Percentiles rank a stretch among this genome's conserved stretches.
Evolutionary conservation across 64 coral and sea anemone genomes (phyloP).

Genomic region (Pocillopora damicornis): DNA sequence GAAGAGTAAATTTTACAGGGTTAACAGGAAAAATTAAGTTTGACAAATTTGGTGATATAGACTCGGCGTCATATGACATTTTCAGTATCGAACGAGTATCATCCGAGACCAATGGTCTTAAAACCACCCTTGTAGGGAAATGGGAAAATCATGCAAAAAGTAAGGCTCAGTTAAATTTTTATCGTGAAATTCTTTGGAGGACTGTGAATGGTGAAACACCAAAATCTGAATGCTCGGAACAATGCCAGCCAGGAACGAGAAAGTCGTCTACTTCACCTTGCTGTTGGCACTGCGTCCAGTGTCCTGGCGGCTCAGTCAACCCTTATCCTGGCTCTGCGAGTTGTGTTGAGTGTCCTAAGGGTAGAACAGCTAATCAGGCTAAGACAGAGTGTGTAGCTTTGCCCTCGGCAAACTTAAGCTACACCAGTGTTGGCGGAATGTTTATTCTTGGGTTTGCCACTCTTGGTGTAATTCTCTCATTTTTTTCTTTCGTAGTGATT

Average conservation of each 20-base stretch:
- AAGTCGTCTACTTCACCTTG: slow-evolving; percentile 28
- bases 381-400: slow-evolving; percentile 42
- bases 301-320: slow-evolving; percentile 30
- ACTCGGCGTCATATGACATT: slow-evolving; percentile 3
- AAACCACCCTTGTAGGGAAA: background rate
- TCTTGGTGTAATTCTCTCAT: slow-evolving; percentile 31
- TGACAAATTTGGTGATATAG: slow-evolving; percentile 5
- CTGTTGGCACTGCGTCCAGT: slow-evolving; percentile 63
- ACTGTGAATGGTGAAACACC: background rate
- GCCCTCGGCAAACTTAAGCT: background rate
- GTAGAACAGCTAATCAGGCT: slow-evolving; percentile 13
- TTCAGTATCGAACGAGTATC: slow-evolving; percentile 15
- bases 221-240: slow-evolving; percentile 43
- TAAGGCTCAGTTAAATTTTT: background rate
- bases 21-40: slow-evolving; percentile 12
- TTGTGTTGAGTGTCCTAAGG: slow-evolving; percentile 42
- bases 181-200: background rate
- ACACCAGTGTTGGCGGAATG: slow-evolving; percentile 7
- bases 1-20: slow-evolving; percentile 20
- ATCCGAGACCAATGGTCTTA: background rate
- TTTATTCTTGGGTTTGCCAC: slow-evolving; percentile 20
- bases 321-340: slow-evolving; percentile 13
- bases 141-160: background rate
- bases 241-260: slow-evolving; percentile 38
- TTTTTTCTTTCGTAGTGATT: slow-evolving; percentile 42